Conservation (phyloP, 2,797 vertebrate species). For the Craterocephalus amniculus region DNA sequence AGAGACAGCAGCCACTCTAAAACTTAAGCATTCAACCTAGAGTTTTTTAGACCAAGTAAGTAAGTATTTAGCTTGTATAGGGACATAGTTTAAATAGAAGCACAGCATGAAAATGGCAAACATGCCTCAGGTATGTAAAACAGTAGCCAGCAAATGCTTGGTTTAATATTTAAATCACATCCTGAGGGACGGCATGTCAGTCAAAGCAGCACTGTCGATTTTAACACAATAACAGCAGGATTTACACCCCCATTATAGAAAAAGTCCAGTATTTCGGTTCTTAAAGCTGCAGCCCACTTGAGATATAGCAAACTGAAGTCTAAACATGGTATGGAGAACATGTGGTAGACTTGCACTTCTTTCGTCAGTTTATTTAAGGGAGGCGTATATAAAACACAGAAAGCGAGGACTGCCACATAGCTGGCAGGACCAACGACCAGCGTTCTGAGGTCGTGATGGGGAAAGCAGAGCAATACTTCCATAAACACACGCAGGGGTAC, state of each 20-base stretch:
- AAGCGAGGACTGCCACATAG: slow-evolving; percentile 69
- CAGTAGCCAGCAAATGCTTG: slow-evolving; percentile 50
- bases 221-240: slow-evolving; percentile 49
- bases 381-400: slow-evolving; percentile 78
- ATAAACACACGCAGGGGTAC: slow-evolving; percentile 77
- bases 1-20: slow-evolving; percentile 10
- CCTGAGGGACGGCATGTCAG: slow-evolving; percentile 20
- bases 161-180: slow-evolving; percentile 60
- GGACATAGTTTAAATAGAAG: slow-evolving; percentile 41
- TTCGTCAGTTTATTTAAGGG: slow-evolving; percentile 83
- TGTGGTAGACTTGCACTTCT: slow-evolving; percentile 69
- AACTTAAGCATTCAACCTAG: background rate
- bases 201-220: slow-evolving; percentile 40
- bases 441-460: slow-evolving; percentile 80
- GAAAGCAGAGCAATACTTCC: slow-evolving; percentile 76
- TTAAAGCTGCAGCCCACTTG: slow-evolving; percentile 48
- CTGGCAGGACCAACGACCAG: slow-evolving; percentile 74
- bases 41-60: slow-evolving; percentile 9
- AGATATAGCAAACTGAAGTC: slow-evolving; percentile 53
- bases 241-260: slow-evolving; percentile 57
- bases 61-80: slow-evolving; percentile 11
- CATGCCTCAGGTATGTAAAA: slow-evolving; percentile 46
- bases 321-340: slow-evolving; percentile 71
- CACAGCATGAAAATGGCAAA: slow-evolving; percentile 24
- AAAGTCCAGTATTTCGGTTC: slow-evolving; percentile 41